phyloP scores from a whole-genome alignment of 2,888 invertebrate genomes.

The Panorpa germanica region DNA sequence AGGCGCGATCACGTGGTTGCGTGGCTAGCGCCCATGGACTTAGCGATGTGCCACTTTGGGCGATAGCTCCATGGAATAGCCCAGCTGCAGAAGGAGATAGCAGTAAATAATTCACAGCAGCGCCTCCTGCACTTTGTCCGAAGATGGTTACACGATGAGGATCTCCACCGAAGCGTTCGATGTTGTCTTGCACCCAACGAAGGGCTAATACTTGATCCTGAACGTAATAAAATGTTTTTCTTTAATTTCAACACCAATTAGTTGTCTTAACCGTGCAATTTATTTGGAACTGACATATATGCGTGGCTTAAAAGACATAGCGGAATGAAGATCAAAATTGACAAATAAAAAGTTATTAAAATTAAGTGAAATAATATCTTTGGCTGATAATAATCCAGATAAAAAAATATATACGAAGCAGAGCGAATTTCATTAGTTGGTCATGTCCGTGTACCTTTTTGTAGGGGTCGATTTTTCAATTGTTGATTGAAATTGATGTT shows the following conservation, averaged over 20 bases:
- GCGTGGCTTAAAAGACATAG: too few relatives aligned
- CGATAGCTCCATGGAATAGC: conserved; percentile 40
- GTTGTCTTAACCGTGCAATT: too few relatives aligned
- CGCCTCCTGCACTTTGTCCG: conserved; percentile 40
- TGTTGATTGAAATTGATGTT: too few relatives aligned
- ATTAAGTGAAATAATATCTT: too few relatives aligned
- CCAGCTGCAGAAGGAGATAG: conserved; percentile 34
- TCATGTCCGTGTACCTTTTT: too few relatives aligned
- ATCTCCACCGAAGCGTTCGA: conserved; percentile 38
- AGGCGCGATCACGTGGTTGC: conserved; percentile 29
- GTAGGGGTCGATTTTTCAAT: too few relatives aligned
- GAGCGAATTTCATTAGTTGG: too few relatives aligned
- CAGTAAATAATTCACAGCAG: conserved; percentile 36
- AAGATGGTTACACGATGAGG: conserved; percentile 34
- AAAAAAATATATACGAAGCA: too few relatives aligned
- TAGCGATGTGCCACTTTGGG: conserved; percentile 38
- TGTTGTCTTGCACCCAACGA: conserved; percentile 39
- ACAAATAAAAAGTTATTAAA: conserved; percentile 1
- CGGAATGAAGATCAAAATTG: too few relatives aligned
- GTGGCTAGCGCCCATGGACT: conserved; percentile 39
- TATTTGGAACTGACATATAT: too few relatives aligned
- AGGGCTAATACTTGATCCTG: conserved; percentile 39
- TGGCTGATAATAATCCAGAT: too few relatives aligned
- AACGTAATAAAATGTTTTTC: conserved; percentile 9
- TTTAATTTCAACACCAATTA: too few relatives aligned